Evolutionary conservation across 2,797 vertebrate species (phyloP).

Genomic region (Clarias pachynema): DNA sequence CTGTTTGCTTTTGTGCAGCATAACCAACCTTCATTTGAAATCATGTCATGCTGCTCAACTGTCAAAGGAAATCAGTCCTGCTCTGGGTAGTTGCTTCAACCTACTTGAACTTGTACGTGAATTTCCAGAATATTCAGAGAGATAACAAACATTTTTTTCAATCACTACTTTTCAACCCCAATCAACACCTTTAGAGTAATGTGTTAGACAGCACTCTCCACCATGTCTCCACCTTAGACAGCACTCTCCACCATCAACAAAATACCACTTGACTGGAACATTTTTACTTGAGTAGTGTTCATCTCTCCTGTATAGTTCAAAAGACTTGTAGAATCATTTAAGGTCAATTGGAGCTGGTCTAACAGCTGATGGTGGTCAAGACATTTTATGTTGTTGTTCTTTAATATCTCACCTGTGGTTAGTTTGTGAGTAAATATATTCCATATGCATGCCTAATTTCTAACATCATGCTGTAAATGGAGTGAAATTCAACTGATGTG

Average conservation of each 20-base stretch:
- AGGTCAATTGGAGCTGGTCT: background rate
- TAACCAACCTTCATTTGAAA: conserved; percentile 25
- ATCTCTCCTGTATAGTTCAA: background rate
- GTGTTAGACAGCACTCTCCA: background rate
- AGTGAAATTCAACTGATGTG: background rate
- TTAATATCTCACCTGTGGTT: background rate
- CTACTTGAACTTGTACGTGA: background rate
- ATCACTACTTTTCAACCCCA: background rate
- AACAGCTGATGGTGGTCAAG: background rate
- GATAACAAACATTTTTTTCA: background rate
- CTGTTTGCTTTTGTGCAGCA: conserved; percentile 30
- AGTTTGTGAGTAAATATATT: background rate
- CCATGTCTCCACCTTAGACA: too few species aligned
- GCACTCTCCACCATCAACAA: background rate
- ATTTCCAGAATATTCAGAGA: background rate
- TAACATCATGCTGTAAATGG: background rate
- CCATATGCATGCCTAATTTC: background rate
- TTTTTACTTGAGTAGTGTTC: background rate
- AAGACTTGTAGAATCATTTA: background rate
- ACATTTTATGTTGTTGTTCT: background rate
- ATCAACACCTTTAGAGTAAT: background rate
- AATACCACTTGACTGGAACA: background rate
- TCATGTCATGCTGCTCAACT: conserved; percentile 43
- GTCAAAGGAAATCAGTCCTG: conserved; percentile 35
- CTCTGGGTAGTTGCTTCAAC: conserved; percentile 18